Conservation (phyloP, 2,888 invertebrate species). For the Acanthoscelides obtectus region DNA sequence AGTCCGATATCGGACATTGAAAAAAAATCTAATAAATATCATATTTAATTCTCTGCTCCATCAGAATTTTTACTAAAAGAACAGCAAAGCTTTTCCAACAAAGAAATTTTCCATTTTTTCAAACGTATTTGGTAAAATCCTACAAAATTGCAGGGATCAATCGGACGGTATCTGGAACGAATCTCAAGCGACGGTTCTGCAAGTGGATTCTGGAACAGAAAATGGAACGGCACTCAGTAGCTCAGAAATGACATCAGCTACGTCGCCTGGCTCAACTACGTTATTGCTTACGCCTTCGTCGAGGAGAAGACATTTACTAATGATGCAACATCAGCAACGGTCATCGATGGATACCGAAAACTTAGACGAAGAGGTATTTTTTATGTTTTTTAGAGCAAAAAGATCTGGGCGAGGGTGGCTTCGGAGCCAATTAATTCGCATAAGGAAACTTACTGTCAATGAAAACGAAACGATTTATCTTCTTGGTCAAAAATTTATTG, state of each 20-base stretch:
- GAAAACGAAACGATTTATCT: no score
- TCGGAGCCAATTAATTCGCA: no score
- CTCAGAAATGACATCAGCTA: conserved; percentile 47
- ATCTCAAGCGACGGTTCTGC: conserved; percentile 79
- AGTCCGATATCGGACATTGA: no score
- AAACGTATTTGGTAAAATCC: not conserved
- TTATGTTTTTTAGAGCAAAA: no score
- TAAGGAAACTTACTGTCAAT: no score
- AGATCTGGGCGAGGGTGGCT: no score
- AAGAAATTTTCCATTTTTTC: no score
- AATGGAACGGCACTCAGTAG: conserved; percentile 57
- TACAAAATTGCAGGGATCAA: conserved; percentile 58
- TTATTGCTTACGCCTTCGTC: conserved; percentile 73
- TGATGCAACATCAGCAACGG: conserved; percentile 79
- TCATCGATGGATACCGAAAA: conserved; percentile 83
- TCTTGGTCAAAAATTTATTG: no score
- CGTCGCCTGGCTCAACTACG: conserved; percentile 52
- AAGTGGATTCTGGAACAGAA: conserved; percentile 65
- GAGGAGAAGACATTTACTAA: conserved; percentile 67
- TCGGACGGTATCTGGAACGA: conserved; percentile 88
- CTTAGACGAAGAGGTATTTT: conserved; percentile 66
- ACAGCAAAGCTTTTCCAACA: no score
- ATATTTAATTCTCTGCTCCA: no score
- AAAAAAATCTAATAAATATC: no score
- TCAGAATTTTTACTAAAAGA: no score